Evolutionary conservation across 2,797 vertebrate species (phyloP).

Genomic region (Spinus olivaceus): DNA sequence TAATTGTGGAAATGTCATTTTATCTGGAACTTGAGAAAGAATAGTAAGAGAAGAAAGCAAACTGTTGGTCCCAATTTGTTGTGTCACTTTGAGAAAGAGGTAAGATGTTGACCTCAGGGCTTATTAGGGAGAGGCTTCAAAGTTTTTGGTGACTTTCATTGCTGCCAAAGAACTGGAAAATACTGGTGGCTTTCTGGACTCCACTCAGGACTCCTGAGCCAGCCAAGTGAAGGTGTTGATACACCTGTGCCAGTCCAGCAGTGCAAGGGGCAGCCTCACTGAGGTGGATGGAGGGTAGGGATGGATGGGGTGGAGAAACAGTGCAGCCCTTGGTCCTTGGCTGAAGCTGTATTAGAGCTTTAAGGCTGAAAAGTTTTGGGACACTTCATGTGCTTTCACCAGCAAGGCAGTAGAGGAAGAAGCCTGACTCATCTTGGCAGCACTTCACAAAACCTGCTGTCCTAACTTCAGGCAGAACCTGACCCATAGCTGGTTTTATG

Average conservation of each 20-base stretch:
- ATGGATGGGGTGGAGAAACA: background rate
- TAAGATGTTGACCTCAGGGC: background rate
- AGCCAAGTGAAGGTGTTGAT: rapidly evolving
- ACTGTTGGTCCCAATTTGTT: background rate
- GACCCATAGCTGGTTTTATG: background rate
- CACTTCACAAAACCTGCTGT: background rate
- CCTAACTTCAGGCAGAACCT: background rate
- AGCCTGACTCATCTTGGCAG: background rate
- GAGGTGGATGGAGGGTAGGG: background rate
- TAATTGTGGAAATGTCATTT: background rate
- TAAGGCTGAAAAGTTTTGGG: background rate
- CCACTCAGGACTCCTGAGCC: background rate
- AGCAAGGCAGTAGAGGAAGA: background rate
- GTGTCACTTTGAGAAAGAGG: background rate
- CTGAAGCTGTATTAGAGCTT: background rate
- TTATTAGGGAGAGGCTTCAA: background rate
- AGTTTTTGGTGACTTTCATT: background rate
- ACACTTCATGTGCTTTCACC: background rate
- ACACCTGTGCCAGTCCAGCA: background rate
- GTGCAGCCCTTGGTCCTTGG: background rate
- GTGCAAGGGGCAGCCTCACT: background rate
- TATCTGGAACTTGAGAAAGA: background rate
- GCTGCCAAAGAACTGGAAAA: background rate
- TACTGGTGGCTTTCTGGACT: background rate
- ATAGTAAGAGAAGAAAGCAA: background rate